Base-by-base conservation (phyloP, 2,888 invertebrate genomes). In the Apotomis turbidana region DNA sequence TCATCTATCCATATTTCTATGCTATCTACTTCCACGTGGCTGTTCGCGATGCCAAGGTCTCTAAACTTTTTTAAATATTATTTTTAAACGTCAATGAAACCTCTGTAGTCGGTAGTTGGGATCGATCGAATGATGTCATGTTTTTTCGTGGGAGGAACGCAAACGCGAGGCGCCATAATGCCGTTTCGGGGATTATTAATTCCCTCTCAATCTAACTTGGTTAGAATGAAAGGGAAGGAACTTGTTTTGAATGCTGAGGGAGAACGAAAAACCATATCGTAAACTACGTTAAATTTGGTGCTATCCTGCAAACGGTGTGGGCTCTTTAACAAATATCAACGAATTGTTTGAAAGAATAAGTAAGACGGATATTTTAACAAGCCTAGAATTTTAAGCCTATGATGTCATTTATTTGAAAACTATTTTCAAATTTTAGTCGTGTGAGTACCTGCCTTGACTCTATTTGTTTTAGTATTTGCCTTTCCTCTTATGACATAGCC, bases 51-150 rank as follows among this genome's bases (percentile, higher is more conserved):
- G 64, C 55, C 66, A 66, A 66, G 66, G 66, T 57, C 66, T 66
- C 44, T 13, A 27, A 46, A 55, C 55, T 46, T 66, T 64, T 66
- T 66, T 27, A 57, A 46, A 57, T 57, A 44, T 66, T 64, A 46
- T 46, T 66, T 66, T 66, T 66, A 57, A 66, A 66, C 46, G 46
- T 66, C 66, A 66, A 57, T 66, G 66, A 57, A 66, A 46, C 57
- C 66, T 57, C 66, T 57, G 55, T 66, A 54, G 38, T 63, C n/a
- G 63, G 10, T 52, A 44, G 55, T 27, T 5, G 41, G 10, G 58
- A 66, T 55, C 66, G 55, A 66, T 66, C 57, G 66, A 41, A 55
- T 66, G 66, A 66, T 66, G 66, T 66, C 66, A 66, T 66, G 27
- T 55, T 54, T 54, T 64, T 55, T n/a, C 51, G 55, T 64, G 44